Percentiles rank a stretch among this genome's conserved stretches.
Conservation (phyloP, 2,113 vertebrate species). For the Pygoscelis antarcticus region DNA sequence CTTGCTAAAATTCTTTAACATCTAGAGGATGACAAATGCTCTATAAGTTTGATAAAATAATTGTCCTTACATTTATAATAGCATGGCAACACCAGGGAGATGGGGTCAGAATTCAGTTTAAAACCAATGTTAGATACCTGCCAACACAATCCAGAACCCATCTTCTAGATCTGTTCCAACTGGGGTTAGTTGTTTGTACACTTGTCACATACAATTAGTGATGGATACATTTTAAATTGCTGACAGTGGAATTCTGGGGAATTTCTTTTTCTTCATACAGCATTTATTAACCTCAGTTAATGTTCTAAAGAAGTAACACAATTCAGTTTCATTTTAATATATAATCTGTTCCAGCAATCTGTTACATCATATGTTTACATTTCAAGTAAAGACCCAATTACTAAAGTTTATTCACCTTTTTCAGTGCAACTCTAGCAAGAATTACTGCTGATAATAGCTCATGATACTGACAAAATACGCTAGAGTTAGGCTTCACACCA, state of each 20-base stretch:
- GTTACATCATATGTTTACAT: slow-evolving; percentile 59
- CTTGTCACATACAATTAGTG: background rate
- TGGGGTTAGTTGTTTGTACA: background rate
- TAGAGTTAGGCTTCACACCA: background rate
- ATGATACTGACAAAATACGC: slow-evolving; percentile 17
- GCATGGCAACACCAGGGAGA: background rate
- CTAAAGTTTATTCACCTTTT: slow-evolving; percentile 57
- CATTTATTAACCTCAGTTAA: background rate
- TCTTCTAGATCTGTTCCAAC: background rate
- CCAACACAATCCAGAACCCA: background rate
- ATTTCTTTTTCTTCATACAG: background rate
- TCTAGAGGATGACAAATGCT: background rate
- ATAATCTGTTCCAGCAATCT: slow-evolving; percentile 62
- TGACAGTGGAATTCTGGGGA: background rate
- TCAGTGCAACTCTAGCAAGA: slow-evolving; percentile 13
- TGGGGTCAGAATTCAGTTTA: background rate
- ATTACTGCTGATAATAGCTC: slow-evolving; percentile 15
- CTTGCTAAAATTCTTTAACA: background rate
- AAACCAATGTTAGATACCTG: background rate
- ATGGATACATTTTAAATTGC: background rate
- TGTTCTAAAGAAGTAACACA: slow-evolving; percentile 19
- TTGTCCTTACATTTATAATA: background rate
- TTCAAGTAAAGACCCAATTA: slow-evolving; percentile 53
- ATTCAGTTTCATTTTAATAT: slow-evolving; percentile 41
- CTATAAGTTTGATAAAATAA: background rate